Evolutionary conservation across 2,113 vertebrate species (phyloP).

Genomic region (chimpanzee (Pan troglodytes)): NHGRI_mPanTro3-v2.1_pri NC_072417.2:92666501-92667000

Average conservation of each 20-base stretch:
- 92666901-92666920: background rate
- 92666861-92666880: accelerated
- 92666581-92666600: accelerated
- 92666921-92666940: background rate
- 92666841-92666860: background rate
- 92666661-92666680: background rate
- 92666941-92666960: background rate
- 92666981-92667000: background rate
- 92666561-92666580: background rate
- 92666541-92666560: accelerated
- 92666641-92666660: background rate
- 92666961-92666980: background rate
- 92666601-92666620: accelerated
- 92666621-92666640: background rate
- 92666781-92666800: background rate
- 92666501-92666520: too few relatives aligned
- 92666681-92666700: background rate
- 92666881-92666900: background rate
- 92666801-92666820: background rate
- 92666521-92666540: background rate
- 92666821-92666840: accelerated
- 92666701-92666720: accelerated
- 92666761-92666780: background rate
- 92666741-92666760: background rate
- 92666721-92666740: accelerated